Base-by-base conservation (phyloP, 2,113 vertebrate species). In the Hemiscyllium ocellatum region DNA sequence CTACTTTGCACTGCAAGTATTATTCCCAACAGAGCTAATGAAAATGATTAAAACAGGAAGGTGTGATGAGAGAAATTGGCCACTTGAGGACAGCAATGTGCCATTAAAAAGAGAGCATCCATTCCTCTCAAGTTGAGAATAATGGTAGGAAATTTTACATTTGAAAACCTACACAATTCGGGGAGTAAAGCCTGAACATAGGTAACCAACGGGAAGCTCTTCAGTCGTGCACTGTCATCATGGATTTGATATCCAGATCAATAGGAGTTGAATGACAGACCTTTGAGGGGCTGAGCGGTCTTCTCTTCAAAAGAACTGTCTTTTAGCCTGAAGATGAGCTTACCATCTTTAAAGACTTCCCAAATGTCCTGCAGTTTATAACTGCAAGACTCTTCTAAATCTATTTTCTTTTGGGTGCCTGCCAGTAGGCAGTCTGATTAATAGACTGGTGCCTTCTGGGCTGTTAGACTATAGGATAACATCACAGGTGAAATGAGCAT, bases 21-120 rank as follows among this genome's bases (percentile, higher is more conserved):
- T 72, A 24, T 19, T 83, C 37, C 80, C 37, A 6, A 83, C 80
- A 83, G 4, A 22, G 37, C 17, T 37, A 47, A 83, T 83, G 17
- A 47, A 83, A 47, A 47, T 47, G 37, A 83, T 83, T 42, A 83
- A 47, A 47, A 83, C 80, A 83, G 80, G 37, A 42, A 83, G 80
- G 37, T 83, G 80, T 83, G 80, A 83, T 83, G 80, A 83, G 80
- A 42, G 80, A 42, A 47, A 47, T 1, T 6, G 78, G 17, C 80
- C 80, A 83, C 80, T 83, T 83, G 80, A 47, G 80, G 80, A 83
- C 80, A 83, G 80, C 37, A 83, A 37, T 83, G 80, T 47, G 80
- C 80, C 20, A 7, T 83, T 20, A 83, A 20, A 80, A 3, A 7
- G 80, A 15, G 33, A 17, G n/a, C 42, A n/a, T 6, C 37, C 37